phyloP scores from a whole-genome alignment of 1,140 invertebrate genomes.

The Nephila pilipes region DNA sequence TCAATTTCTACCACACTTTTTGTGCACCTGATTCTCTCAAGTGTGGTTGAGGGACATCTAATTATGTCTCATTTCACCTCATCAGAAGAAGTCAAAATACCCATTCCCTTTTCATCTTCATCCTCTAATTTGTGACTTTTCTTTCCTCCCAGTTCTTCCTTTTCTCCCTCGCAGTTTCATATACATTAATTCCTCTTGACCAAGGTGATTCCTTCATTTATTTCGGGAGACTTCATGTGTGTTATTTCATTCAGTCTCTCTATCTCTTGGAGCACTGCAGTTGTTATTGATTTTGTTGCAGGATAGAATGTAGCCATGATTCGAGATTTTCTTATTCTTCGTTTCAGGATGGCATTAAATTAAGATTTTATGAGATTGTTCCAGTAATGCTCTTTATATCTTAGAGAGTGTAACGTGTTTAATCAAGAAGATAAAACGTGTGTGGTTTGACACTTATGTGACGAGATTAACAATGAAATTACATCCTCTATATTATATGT shows the following conservation, averaged over 20 bases:
- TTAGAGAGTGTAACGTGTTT: background rate
- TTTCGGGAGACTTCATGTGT: background rate
- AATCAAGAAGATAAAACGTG: too few relatives aligned
- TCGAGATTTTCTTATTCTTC: background rate
- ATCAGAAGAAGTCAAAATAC: background rate
- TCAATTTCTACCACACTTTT: background rate
- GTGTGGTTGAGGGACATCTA: background rate
- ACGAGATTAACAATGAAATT: too few relatives aligned
- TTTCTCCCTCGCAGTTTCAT: background rate
- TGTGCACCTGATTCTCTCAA: background rate
- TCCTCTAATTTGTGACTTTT: slow-evolving; percentile 26
- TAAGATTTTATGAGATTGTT: slow-evolving; percentile 5
- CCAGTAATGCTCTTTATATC: too few relatives aligned
- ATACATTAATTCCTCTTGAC: background rate
- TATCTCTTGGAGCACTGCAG: background rate
- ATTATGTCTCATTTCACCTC: background rate
- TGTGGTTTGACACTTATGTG: too few relatives aligned
- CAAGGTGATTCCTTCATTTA: slow-evolving; percentile 24
- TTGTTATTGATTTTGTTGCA: slow-evolving; percentile 20
- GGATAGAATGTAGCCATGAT: background rate
- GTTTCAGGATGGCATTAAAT: background rate
- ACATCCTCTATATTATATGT: too few relatives aligned
- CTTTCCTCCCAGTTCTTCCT: background rate
- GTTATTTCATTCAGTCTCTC: background rate
- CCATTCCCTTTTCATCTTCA: background rate